Base-by-base conservation (phyloP, 1,140 invertebrate genomes). In the Drosophila malerkotliana region DNA sequence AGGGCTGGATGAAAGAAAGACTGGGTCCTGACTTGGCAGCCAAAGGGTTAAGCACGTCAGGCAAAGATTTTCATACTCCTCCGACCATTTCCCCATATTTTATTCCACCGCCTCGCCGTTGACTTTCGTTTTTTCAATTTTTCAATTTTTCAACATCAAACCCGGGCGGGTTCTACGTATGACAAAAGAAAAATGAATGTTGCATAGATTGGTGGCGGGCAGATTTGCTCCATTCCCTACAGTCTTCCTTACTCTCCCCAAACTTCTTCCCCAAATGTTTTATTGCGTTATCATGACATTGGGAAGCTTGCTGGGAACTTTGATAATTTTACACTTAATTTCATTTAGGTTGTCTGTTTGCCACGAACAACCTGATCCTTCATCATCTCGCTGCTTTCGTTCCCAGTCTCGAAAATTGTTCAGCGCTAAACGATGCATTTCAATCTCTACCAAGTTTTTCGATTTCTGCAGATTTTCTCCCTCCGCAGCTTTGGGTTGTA, bases 61-160 rank as follows among this genome's bases (percentile, higher is more conserved):
- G 55, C 56, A 64, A 75, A 78, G 73, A 82, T 72, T 71, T 68
- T 73, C 55, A 30, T 24, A 44, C 68, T 66, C 39, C 32, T 53
- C 28, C 49, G 10, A 28, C 53, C 41, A 48, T 68, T 68, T 68
- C 26, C 49, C 39, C 26, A 47, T 18, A 57, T 48, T 69, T 66
- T 63, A 37, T 55, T 54, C 10, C 48, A 34, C 61, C 44, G 53
- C 9, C 45, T 41, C 51, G 21, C 59, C 64, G 64, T 81, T 87
- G 82, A 75, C 82, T 88, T 69, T 82, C 71, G 66, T 82, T 87
- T 84, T 88, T 88, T 88, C 82, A 87, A 87, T 87, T 87, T 87
- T 88, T 87, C 82, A 82, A 78, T 87, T 87, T 87, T 88, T 87
- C 82, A 82, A 78, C 82, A 82, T 87, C 82, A 87, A 82, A 71